phyloP scores from a whole-genome alignment of 2,797 vertebrate genomes.

The Falco berigora region DNA sequence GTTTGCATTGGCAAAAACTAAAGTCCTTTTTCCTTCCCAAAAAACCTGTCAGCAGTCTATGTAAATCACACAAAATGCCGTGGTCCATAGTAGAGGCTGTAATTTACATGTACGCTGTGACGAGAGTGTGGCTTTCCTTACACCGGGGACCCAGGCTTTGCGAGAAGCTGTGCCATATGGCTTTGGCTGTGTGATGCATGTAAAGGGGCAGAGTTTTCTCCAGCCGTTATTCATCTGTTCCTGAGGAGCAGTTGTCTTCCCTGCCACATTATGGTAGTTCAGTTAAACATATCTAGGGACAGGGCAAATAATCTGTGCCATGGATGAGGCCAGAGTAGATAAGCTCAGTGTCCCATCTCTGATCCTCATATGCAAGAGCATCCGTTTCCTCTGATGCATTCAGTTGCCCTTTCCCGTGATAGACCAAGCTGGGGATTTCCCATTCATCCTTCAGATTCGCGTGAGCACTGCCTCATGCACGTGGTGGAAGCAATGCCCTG shows the following conservation, averaged over 20 bases:
- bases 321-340: not conserved
- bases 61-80: not conserved
- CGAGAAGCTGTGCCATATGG: not conserved
- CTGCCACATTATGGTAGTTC: not conserved
- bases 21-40: not conserved
- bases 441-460: not conserved
- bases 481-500: not conserved
- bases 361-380: not conserved
- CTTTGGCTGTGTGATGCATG: not conserved
- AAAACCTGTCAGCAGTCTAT: constrained; percentile 22
- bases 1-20: constrained; percentile 11
- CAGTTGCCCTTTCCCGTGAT: not conserved
- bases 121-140: not conserved
- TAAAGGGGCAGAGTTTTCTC: not conserved
- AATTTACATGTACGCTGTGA: not conserved
- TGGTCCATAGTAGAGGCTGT: not conserved
- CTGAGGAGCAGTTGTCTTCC: not conserved
- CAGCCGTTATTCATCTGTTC: not conserved
- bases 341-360: not conserved
- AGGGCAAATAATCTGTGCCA: not conserved
- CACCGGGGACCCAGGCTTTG: not conserved
- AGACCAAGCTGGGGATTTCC: not conserved
- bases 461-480: rapidly evolving
- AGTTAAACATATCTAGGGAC: not conserved
- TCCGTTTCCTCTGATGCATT: not conserved